Base-by-base conservation (phyloP, 1,140 invertebrate genomes). In the Drosophila chauvacae region DNA sequence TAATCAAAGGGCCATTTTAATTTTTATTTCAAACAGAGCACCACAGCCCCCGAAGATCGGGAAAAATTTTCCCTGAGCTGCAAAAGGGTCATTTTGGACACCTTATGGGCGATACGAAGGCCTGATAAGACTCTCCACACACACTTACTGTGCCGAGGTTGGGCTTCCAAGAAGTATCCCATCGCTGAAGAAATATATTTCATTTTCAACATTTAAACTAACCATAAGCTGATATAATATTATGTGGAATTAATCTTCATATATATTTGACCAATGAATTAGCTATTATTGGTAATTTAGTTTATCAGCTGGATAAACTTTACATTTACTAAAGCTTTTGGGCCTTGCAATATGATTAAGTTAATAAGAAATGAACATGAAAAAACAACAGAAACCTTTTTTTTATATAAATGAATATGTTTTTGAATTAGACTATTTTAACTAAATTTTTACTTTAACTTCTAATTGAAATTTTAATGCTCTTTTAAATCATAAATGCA, bases 1-100 rank as follows among this genome's bases (percentile, higher is more conserved):
- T 90, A 71, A 90, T 90, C 86, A 78, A 65, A 58, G 41, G 58
- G 28, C 81, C 45, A 56, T 77, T 80, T 66, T 56, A 80, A 83
- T 70, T 80, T 73, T 63, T 20, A 72, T 66, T 81, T 72, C 20
- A 59, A 50, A 80, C 65, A 61, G 60, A 28, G 14, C 44, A 47
- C 71, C n/a, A 60, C 51, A 66, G 61, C 6, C 48, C 23, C 39
- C 26, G 33, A 23, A n/a, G 64, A 65, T 68, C 45, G 62, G 14
- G 51, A 47, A 50, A 68, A 28, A 66, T 66, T 70, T 65, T 55
- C 33, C 33, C 41, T 59, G 11, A 7, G 23, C 53, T 23, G 62
- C 66, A 23, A 28, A 70, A 70, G 66, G 71, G 61, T 63, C 65
- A 65, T 57, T 80, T 57, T 10, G 56, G 64, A 63, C 72, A 73